Percentiles rank a stretch among this genome's conserved stretches.
Evolutionary conservation across 2,113 vertebrate species (phyloP).

Genomic region (Callaeas wilsoni): DNA sequence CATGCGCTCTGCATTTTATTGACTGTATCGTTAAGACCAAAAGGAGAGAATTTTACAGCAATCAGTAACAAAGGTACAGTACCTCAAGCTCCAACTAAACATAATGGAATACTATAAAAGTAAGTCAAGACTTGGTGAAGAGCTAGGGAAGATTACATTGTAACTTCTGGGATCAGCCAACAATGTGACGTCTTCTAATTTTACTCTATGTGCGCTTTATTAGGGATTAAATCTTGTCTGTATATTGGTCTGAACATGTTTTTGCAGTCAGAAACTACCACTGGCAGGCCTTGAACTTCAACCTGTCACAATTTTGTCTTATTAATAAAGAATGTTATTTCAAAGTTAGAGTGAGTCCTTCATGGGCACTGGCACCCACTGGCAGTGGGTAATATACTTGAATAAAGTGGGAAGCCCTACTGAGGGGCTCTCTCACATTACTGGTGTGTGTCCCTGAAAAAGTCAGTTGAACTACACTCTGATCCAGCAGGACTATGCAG

Average conservation of each 20-base stretch:
- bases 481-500: neutral
- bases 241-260: neutral
- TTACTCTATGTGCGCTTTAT: neutral
- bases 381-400: neutral
- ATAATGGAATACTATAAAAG: neutral
- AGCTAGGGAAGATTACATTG: rapidly evolving
- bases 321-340: neutral
- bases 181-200: neutral
- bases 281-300: neutral
- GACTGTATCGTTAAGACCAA: neutral
- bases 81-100: neutral
- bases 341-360: neutral
- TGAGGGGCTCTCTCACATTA: neutral
- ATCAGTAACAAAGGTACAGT: neutral
- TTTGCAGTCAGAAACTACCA: neutral
- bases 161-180: neutral
- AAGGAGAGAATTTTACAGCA: neutral
- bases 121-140: neutral
- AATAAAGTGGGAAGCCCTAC: neutral
- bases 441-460: neutral
- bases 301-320: neutral
- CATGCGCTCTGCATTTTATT: neutral
- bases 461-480: rapidly evolving
- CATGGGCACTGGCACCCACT: neutral
- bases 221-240: neutral